Conservation (phyloP, 2,888 invertebrate species). For the Limnephilus lunatus region DNA sequence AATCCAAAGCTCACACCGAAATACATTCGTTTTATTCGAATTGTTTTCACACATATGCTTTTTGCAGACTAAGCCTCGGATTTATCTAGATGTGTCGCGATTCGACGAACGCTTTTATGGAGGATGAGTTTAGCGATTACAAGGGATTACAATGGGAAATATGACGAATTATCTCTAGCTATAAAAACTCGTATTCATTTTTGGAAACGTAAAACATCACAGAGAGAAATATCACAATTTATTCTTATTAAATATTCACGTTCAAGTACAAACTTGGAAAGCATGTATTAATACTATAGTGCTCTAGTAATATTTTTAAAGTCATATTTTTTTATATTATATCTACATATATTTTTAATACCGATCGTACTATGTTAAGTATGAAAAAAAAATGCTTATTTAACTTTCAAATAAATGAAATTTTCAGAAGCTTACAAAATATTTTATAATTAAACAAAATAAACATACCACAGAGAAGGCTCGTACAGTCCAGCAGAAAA, state of each 20-base stretch:
- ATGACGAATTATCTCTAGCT: background rate
- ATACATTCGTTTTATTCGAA: slow-evolving; percentile 30
- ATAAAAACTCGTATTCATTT: background rate
- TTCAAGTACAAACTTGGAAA: too few species aligned
- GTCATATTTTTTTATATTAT: too few species aligned
- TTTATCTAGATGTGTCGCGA: slow-evolving; percentile 11
- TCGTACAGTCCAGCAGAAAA: background rate
- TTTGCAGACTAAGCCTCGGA: background rate
- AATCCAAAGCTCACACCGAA: slow-evolving; percentile 2
- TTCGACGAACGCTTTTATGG: slow-evolving; percentile 26
- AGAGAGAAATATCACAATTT: background rate
- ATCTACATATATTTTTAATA: background rate
- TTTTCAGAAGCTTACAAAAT: too few species aligned
- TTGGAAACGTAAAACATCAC: background rate
- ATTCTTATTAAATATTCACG: too few species aligned
- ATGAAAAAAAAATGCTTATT: background rate
- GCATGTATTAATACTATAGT: too few species aligned
- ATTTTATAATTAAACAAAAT: background rate
- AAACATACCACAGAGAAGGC: background rate
- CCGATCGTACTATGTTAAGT: background rate
- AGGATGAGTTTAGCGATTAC: slow-evolving; percentile 7
- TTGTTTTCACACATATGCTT: slow-evolving; percentile 27
- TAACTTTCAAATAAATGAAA: too few species aligned
- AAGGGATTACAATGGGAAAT: background rate
- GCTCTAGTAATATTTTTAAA: too few species aligned